A percentile compares a stretch with the other conserved stretches of the same genome.
Conservation (phyloP, 2,113 vertebrate genomes). For the Erpornis zantholeuca region DNA sequence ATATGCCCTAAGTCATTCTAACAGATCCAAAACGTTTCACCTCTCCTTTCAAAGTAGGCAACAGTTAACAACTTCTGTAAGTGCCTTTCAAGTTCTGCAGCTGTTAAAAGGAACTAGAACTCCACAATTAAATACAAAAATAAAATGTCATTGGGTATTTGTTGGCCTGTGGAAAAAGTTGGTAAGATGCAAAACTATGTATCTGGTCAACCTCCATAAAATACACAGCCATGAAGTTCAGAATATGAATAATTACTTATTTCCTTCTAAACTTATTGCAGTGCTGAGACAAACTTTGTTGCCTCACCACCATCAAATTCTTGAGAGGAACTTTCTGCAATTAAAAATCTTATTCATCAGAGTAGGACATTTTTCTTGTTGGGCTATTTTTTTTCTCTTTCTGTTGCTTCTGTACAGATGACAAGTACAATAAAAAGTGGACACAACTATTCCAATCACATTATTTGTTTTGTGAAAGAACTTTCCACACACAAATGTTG, state of each 20-base stretch:
- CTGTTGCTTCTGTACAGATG: background rate
- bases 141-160: background rate
- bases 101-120: background rate
- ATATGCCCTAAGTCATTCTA: background rate
- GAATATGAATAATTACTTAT: background rate
- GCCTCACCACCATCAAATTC: background rate
- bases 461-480: background rate
- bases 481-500: background rate
- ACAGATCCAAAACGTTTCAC: background rate
- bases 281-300: background rate
- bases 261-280: background rate
- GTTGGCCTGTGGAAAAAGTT: background rate
- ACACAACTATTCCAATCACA: background rate
- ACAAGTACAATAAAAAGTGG: background rate
- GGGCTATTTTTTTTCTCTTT: background rate
- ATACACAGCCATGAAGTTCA: background rate
- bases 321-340: background rate
- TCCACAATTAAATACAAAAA: background rate
- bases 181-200: accelerated
- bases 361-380: background rate
- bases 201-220: background rate
- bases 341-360: background rate
- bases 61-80: background rate
- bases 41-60: background rate
- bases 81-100: background rate